These are phyloP conservation scores for Scaptomyza hsui DNA, from an alignment of 1,140 invertebrate genomes.

Conservation along the genomic window DNA sequence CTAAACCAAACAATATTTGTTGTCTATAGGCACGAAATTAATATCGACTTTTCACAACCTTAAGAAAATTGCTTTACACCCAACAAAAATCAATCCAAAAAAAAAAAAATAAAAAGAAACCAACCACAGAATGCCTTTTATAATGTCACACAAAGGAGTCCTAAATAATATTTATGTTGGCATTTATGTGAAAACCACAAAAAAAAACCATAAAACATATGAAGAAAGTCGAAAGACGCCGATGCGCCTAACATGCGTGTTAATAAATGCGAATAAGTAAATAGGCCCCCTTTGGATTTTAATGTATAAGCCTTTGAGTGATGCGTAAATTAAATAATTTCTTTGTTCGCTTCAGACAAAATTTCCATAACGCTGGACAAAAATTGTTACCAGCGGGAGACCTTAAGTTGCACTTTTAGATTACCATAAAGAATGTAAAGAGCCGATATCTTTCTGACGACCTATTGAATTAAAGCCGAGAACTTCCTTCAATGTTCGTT, in stretches of 20 bases:
- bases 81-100: constrained; percentile 24
- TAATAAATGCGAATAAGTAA: constrained; percentile 75
- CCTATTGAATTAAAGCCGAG: constrained; percentile 57
- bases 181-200: constrained; percentile 67
- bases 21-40: constrained; percentile 52
- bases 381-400: constrained; percentile 59
- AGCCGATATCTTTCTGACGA: constrained; percentile 53
- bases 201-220: constrained; percentile 49
- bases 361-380: constrained; percentile 68
- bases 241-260: constrained; percentile 67
- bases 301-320: constrained; percentile 21
- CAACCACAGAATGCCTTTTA: constrained; percentile 50
- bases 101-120: constrained; percentile 18
- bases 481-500: constrained; percentile 36
- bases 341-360: constrained; percentile 52
- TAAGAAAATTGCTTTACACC: constrained; percentile 42
- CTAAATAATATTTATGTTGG: constrained; percentile 72
- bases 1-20: constrained; percentile 20
- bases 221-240: constrained; percentile 39
- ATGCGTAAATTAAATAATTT: constrained; percentile 79
- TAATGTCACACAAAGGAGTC: constrained; percentile 60
- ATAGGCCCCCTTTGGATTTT: constrained; percentile 9
- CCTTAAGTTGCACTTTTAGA: constrained; percentile 34
- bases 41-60: constrained; percentile 77
- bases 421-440: constrained; percentile 39